phyloP scores from a whole-genome alignment of 2,113 vertebrate species.

The Perca flavescens region DNA sequence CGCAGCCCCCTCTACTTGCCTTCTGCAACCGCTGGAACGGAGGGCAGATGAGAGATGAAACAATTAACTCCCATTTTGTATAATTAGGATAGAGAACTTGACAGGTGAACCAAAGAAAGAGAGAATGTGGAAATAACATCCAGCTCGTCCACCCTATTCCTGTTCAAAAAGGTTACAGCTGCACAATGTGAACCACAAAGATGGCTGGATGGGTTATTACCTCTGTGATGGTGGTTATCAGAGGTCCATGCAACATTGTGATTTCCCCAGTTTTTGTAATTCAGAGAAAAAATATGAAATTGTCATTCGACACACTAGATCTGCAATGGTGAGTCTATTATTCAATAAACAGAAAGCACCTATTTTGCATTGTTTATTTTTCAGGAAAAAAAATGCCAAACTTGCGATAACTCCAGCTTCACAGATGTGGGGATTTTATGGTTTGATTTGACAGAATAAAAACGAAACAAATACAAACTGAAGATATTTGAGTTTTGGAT shows the following conservation, averaged over 20 bases:
- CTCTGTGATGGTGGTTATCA: not conserved
- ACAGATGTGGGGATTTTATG: not conserved
- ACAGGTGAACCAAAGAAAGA: conserved; percentile 41
- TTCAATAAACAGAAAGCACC: too few relatives aligned
- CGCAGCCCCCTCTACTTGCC: conserved; percentile 19
- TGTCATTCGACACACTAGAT: not conserved
- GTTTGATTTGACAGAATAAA: not conserved
- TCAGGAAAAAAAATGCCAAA: not conserved
- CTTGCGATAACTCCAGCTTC: not conserved
- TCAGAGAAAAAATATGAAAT: not conserved
- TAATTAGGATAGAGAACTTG: conserved; percentile 66
- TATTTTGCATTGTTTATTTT: too few relatives aligned
- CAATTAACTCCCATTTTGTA: conserved; percentile 74
- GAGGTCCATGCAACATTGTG: not conserved
- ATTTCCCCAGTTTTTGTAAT: not conserved
- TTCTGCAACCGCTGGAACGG: conserved; percentile 53
- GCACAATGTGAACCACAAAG: conserved; percentile 1
- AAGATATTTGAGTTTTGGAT: not conserved
- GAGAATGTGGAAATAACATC: conserved; percentile 44
- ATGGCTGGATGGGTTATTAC: not conserved
- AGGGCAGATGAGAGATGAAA: conserved; percentile 70
- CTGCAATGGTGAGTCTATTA: not conserved
- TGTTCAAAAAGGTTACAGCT: conserved; percentile 4
- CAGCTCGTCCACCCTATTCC: not conserved
- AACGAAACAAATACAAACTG: not conserved